Conservation (phyloP, 2,888 invertebrate genomes). For the Acrobasis suavella region DNA sequence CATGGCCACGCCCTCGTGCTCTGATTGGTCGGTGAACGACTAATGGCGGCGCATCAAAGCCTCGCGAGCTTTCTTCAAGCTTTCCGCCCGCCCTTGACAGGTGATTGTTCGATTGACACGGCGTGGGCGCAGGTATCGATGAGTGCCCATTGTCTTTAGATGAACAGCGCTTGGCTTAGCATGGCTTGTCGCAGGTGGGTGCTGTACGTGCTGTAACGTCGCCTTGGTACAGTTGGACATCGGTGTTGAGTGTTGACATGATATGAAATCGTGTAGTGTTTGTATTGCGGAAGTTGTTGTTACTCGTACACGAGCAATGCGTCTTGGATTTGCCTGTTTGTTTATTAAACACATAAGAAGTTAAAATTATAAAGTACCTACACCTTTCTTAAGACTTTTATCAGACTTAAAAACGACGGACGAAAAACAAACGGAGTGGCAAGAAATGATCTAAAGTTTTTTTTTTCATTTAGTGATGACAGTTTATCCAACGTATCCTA, state of each 20-base stretch:
- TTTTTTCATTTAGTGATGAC: too few relatives aligned
- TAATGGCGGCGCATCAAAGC: slow-evolving; percentile 64
- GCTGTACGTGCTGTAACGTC: slow-evolving; percentile 9
- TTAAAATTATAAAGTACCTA: too few relatives aligned
- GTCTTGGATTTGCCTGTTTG: background rate
- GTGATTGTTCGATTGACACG: slow-evolving; percentile 62
- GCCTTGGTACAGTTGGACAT: slow-evolving; percentile 20
- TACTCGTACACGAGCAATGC: background rate
- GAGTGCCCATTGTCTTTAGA: slow-evolving; percentile 52
- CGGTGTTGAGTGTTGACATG: slow-evolving; percentile 18
- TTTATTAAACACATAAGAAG: too few relatives aligned
- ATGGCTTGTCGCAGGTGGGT: slow-evolving; percentile 18
- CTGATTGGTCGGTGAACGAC: slow-evolving; percentile 57
- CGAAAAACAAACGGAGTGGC: too few relatives aligned
- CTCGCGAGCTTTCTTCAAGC: slow-evolving; percentile 63
- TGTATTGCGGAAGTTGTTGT: slow-evolving; percentile 20
- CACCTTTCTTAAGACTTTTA: too few relatives aligned
- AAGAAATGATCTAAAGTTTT: too few relatives aligned
- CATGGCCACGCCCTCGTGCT: slow-evolving; percentile 57
- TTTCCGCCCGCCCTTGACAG: slow-evolving; percentile 75
- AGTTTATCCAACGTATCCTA: too few relatives aligned
- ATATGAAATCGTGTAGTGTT: slow-evolving; percentile 2
- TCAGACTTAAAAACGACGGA: too few relatives aligned
- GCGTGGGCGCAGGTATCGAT: slow-evolving; percentile 68
- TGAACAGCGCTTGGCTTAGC: slow-evolving; percentile 33